Evolutionary conservation across 92 coral and sea anemone genomes (phyloP).

Genomic region (Micromussa lordhowensis): DNA sequence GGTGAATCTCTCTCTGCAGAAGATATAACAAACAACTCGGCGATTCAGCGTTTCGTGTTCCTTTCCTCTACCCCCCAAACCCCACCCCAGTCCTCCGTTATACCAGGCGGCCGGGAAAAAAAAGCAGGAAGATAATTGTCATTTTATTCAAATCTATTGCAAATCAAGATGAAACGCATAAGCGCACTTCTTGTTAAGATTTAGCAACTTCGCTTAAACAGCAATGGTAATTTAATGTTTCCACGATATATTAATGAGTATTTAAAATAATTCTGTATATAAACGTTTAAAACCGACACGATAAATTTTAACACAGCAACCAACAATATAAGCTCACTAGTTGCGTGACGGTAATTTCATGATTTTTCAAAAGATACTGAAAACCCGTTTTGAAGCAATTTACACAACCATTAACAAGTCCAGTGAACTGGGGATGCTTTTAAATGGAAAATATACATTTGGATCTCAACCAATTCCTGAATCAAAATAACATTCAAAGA

Average conservation of each 20-base stretch:
- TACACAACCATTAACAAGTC: not conserved
- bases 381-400: not conserved
- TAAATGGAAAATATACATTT: not conserved
- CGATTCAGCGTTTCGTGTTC: too few species aligned
- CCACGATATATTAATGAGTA: slow-evolving; percentile 10
- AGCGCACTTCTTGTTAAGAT: not conserved
- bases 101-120: too few species aligned
- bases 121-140: not conserved
- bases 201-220: not conserved
- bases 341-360: not conserved
- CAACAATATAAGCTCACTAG: not conserved
- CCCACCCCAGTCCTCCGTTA: too few species aligned
- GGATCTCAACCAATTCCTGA: not conserved
- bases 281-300: not conserved
- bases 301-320: not conserved
- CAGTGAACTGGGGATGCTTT: not conserved
- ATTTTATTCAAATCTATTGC: not conserved
- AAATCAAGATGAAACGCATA: not conserved
- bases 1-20: too few species aligned
- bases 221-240: not conserved
- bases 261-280: not conserved
- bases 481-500: not conserved
- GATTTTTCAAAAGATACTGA: not conserved
- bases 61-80: too few species aligned
- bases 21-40: too few species aligned